Conservation (phyloP, 2,113 vertebrate genomes). For the Brevimyrus niger region DNA sequence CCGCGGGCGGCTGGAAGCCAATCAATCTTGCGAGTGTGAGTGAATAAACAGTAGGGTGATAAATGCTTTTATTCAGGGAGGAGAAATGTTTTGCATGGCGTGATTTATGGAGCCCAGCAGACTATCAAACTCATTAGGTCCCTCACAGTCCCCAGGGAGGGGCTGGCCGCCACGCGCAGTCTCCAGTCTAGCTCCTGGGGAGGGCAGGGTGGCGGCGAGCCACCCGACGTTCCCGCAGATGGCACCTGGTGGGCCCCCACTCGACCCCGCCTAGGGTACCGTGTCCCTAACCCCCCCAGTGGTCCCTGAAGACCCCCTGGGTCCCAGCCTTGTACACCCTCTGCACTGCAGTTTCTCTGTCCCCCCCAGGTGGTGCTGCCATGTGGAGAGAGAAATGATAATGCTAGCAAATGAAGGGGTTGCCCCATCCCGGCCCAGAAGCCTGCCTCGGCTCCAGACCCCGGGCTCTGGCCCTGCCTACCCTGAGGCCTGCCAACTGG, state of each 20-base stretch:
- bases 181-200: slow-evolving; percentile 57
- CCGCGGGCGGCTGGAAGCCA: slow-evolving; percentile 77
- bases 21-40: slow-evolving; percentile 97
- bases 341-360: not conserved
- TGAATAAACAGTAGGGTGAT: slow-evolving; percentile 98
- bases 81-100: slow-evolving; percentile 99
- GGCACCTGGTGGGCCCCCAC: not conserved
- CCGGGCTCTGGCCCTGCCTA: not conserved
- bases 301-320: not conserved
- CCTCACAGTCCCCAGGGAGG: slow-evolving; percentile 87
- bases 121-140: slow-evolving; percentile 99
- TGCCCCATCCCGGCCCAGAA: not conserved
- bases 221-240: not conserved
- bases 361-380: not conserved
- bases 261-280: not conserved
- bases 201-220: slow-evolving; percentile 37
- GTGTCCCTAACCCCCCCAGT: not conserved
- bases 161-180: slow-evolving; percentile 67
- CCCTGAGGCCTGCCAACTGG: slow-evolving; percentile 39
- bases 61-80: slow-evolving; percentile 99
- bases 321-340: not conserved
- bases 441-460: not conserved
- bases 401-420: not conserved
- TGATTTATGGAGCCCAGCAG: slow-evolving; percentile 99
- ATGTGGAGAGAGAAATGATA: not conserved